A percentile compares a stretch with the other conserved stretches of the same genome.
Evolutionary conservation across 2,797 vertebrate genomes (phyloP).

Genomic region (Pantherophis vulpinus): DNA sequence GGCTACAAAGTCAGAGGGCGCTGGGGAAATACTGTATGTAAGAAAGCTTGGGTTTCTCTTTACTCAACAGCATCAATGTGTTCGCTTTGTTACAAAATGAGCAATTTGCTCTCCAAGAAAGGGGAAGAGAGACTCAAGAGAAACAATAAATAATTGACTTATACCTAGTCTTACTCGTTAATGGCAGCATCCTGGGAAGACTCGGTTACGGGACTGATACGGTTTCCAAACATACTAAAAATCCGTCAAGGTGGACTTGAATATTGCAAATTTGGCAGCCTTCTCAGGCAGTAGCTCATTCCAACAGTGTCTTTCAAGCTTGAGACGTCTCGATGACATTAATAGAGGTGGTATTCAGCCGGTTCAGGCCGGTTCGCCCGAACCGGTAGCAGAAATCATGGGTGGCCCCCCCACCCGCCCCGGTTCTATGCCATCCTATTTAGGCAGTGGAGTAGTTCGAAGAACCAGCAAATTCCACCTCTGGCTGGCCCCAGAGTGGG

Average conservation of each 20-base stretch:
- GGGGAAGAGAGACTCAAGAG: conserved; percentile 30
- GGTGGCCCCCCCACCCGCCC: too few species aligned
- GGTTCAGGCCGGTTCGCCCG: too few species aligned
- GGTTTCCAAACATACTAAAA: too few species aligned
- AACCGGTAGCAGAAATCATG: too few species aligned
- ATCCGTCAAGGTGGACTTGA: too few species aligned
- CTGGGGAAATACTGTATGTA: conserved; percentile 2
- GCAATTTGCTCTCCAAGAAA: conserved; percentile 39
- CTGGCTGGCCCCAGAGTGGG: too few species aligned
- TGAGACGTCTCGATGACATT: background rate
- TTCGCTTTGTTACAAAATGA: conserved; percentile 6
- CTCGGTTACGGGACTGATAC: too few species aligned
- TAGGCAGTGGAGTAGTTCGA: too few species aligned
- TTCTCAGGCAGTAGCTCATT: background rate
- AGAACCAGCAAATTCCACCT: too few species aligned
- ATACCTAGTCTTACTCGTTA: conserved; percentile 15
- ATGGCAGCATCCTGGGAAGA: conserved; percentile 36
- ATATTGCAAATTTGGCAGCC: background rate
- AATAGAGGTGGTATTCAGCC: too few species aligned
- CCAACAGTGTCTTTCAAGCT: background rate
- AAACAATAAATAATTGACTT: conserved; percentile 51
- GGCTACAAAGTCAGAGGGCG: conserved; percentile 48
- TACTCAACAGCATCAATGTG: conserved; percentile 34
- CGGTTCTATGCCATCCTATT: too few species aligned
- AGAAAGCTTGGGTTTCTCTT: conserved; percentile 41